Base-by-base conservation (phyloP, 2,797 vertebrate species). In the Danio tinwini region DNA sequence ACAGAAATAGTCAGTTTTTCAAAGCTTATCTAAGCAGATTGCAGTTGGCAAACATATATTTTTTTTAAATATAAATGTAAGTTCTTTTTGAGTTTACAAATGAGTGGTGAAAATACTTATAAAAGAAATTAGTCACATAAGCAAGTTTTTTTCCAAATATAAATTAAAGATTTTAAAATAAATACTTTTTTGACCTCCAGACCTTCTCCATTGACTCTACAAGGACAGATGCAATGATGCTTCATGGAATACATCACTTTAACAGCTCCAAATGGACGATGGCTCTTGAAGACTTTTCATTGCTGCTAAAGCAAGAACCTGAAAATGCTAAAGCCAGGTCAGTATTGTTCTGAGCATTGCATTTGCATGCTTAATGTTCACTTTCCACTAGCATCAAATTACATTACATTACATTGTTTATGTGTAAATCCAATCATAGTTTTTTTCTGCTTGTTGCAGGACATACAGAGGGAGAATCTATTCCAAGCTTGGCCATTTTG, bases 151-250 rank as follows among this genome's bases (percentile, higher is more conserved):
- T 45, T 45, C 5, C 45, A 47, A 7, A 7, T 12, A 47, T 12
- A 69, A 47, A 39, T 40, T 9, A 17, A 45, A 67, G 19, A 45
- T 45, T 76, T 29, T 37, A 11, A 74, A 39, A 63, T 37, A 29
- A 61, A 40, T 21, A 50, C 13, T 37, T 71, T 74, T 50, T 56
- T 80, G 21, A 69, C 14, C 61, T 64, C 11, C 67, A 90, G 88
- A 78, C 82, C 0, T 85, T 84, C 65, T 29, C 70, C 55, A 87
- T 86, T 80, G 92, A 94, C 62, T 87, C 91, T 11, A 65, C 72
- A 84, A 93, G 93, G 86, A 90, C 81, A 78, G 91, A 92, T 84
- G 93, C 91, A 3, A 78, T 92, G 78, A 85, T 92, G 85, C 93
- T 92, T 81, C 92, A 90, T 79, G 92, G 89, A 59, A 55, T 88